A percentile compares a stretch with the other conserved stretches of the same genome.
Conservation (phyloP, 1,140 invertebrate species). For the Plodia interpunctella region DNA sequence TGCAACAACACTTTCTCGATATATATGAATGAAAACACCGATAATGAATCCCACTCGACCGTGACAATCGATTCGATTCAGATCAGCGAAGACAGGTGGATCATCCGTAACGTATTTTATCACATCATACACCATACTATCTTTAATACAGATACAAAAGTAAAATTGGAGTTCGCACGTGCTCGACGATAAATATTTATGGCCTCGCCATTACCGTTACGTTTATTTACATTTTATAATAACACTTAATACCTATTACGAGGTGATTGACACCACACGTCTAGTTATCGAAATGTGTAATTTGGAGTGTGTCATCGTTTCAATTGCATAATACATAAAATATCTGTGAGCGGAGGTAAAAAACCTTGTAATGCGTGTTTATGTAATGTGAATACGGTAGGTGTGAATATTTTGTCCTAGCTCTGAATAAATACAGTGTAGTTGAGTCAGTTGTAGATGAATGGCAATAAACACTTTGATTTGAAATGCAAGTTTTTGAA, state of each 20-base stretch:
- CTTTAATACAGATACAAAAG: background rate
- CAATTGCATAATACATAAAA: too few relatives aligned
- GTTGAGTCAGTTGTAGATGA: too few relatives aligned
- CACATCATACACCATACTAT: background rate
- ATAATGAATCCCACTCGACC: slow-evolving; percentile 11
- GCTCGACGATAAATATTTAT: slow-evolving; percentile 6
- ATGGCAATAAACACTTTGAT: too few relatives aligned
- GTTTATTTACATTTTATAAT: slow-evolving; percentile 7
- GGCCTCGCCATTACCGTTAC: background rate
- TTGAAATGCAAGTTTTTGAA: too few relatives aligned
- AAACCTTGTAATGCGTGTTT: too few relatives aligned
- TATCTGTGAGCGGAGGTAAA: too few relatives aligned
- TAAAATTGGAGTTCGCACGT: background rate
- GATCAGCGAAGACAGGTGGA: slow-evolving; percentile 11
- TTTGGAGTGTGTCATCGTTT: background rate
- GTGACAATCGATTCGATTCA: slow-evolving; percentile 6
- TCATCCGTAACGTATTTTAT: slow-evolving; percentile 7
- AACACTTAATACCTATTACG: slow-evolving; percentile 1
- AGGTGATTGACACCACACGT: background rate
- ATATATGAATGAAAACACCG: slow-evolving; percentile 34
- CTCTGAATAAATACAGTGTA: too few relatives aligned
- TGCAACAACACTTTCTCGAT: slow-evolving; percentile 39
- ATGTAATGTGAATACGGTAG: too few relatives aligned
- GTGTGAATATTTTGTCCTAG: too few relatives aligned
- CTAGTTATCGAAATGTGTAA: slow-evolving; percentile 1